These are phyloP conservation scores for Microplitis demolitor DNA, from an alignment of 1,140 invertebrate species.

Conservation along the genomic window DNA sequence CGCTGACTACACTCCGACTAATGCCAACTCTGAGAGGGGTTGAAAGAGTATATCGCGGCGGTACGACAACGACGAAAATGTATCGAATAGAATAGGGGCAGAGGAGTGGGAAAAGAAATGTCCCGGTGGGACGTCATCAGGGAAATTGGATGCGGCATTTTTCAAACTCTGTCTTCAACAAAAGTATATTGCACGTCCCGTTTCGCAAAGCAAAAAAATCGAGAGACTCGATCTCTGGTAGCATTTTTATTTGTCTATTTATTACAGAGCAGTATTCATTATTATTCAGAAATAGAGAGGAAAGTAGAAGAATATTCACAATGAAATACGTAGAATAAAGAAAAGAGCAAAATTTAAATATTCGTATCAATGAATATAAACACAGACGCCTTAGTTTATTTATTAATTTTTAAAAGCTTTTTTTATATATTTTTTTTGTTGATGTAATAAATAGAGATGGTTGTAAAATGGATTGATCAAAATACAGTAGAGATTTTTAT, in stretches of 20 bases:
- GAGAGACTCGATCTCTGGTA: not conserved
- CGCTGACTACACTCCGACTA: not conserved
- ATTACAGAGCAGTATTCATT: not conserved
- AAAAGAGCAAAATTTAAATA: too few species aligned
- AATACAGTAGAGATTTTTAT: too few species aligned
- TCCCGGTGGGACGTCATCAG: conserved; percentile 56
- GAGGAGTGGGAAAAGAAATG: conserved; percentile 8
- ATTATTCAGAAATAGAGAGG: not conserved
- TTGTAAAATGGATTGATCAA: too few species aligned
- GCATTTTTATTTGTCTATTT: not conserved
- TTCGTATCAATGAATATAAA: too few species aligned
- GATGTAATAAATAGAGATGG: too few species aligned
- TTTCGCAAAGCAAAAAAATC: not conserved
- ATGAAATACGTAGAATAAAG: too few species aligned
- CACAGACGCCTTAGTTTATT: too few species aligned
- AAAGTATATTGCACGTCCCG: conserved; percentile 1
- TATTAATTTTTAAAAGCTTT: too few species aligned
- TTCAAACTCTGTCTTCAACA: conserved; percentile 41
- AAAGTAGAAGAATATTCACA: not conserved
- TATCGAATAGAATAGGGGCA: conserved; percentile 22
- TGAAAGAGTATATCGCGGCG: conserved; percentile 22
- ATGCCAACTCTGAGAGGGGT: conserved; percentile 29
- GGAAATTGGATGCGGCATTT: conserved; percentile 59
- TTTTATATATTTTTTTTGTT: too few species aligned
- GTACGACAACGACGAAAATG: conserved; percentile 35